phyloP scores from a whole-genome alignment of 2,797 vertebrate species.

The Falco concolor region DNA sequence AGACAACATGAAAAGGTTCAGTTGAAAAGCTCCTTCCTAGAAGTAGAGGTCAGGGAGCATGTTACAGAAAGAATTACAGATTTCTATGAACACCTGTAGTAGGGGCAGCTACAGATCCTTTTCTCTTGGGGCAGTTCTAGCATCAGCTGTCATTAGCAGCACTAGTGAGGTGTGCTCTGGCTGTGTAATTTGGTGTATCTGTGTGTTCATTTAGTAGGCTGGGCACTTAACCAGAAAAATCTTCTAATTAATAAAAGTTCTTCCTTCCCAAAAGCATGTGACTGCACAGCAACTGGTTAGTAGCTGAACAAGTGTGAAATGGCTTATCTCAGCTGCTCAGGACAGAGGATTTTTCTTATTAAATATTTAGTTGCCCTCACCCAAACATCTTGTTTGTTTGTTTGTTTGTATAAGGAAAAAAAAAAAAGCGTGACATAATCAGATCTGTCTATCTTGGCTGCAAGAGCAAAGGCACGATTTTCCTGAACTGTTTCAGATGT shows the following conservation, averaged over 20 bases:
- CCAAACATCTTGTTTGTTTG: neutral
- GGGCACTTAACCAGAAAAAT: neutral
- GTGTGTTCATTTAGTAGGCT: neutral
- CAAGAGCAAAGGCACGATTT: neutral
- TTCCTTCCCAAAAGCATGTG: neutral
- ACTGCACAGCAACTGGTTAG: neutral
- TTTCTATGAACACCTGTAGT: neutral
- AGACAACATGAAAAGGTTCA: neutral
- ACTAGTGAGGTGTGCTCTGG: neutral
- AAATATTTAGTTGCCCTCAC: neutral
- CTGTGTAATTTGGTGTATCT: neutral
- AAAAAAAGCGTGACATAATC: neutral
- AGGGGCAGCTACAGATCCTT: neutral
- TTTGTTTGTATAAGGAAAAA: neutral
- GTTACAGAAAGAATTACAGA: rapidly evolving
- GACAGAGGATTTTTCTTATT: neutral
- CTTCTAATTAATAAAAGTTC: neutral
- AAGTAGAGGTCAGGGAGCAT: neutral
- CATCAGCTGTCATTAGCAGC: neutral
- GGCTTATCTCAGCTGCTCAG: neutral
- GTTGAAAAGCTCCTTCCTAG: neutral
- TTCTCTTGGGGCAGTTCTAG: neutral
- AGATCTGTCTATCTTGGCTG: neutral
- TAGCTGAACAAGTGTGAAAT: neutral
- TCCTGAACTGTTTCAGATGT: neutral